Conservation (phyloP, 2,888 invertebrate genomes). For the Meiosimyza decipiens region DNA sequence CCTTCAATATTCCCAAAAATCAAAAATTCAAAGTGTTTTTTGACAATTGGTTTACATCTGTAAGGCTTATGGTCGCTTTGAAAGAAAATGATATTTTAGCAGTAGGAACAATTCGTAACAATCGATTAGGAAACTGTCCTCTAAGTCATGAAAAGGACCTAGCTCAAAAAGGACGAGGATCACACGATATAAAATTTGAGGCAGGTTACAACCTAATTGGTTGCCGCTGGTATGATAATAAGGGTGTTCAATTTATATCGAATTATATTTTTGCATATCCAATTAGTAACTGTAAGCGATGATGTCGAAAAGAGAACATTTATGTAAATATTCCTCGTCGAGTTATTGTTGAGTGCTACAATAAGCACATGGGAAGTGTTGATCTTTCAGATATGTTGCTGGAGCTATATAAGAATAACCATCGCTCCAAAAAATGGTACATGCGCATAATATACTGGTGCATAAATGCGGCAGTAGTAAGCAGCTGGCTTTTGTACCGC, state of each 20-base stretch:
- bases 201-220: no score
- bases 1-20: no score
- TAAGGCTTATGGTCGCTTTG: no score
- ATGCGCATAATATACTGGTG: constrained; percentile 44
- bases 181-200: no score
- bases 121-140: no score
- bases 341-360: constrained; percentile 35
- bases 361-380: constrained; percentile 42
- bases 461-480: constrained; percentile 37
- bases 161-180: no score
- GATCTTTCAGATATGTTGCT: constrained; percentile 43
- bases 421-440: constrained; percentile 42
- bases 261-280: constrained; percentile 40
- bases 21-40: no score
- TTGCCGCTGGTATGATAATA: no score
- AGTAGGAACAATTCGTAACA: no score
- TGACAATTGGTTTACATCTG: no score
- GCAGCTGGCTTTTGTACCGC: constrained; percentile 40
- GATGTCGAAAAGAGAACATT: constrained; percentile 42
- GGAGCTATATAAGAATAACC: constrained; percentile 40
- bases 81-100: no score
- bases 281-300: constrained; percentile 41
- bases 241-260: constrained; percentile 43
- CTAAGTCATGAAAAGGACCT: no score
- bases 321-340: constrained; percentile 38